These are phyloP conservation scores for human DNA, from an alignment of 2,113 vertebrate species.

Conservation along the genomic window GRCh38 chr1:114879001-114879500, in stretches of 20 bases:
- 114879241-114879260: not conserved
- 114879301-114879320: not conserved
- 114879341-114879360: not conserved
- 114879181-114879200: not conserved
- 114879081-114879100: not conserved
- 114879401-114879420: not conserved
- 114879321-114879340: not conserved
- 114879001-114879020: not conserved
- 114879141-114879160: not conserved
- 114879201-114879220: not conserved
- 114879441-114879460: not conserved
- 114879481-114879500: not conserved
- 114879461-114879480: not conserved
- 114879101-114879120: slow-evolving; percentile 43
- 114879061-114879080: not conserved
- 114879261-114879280: not conserved
- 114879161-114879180: slow-evolving; percentile 30
- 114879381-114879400: not conserved
- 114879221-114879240: not conserved
- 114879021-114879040: not conserved
- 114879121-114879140: not conserved
- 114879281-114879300: not conserved
- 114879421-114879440: not conserved
- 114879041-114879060: slow-evolving; percentile 16
- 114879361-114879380: not conserved